Conservation (phyloP, 2,888 invertebrate species). For the Tribolium freemani region DNA sequence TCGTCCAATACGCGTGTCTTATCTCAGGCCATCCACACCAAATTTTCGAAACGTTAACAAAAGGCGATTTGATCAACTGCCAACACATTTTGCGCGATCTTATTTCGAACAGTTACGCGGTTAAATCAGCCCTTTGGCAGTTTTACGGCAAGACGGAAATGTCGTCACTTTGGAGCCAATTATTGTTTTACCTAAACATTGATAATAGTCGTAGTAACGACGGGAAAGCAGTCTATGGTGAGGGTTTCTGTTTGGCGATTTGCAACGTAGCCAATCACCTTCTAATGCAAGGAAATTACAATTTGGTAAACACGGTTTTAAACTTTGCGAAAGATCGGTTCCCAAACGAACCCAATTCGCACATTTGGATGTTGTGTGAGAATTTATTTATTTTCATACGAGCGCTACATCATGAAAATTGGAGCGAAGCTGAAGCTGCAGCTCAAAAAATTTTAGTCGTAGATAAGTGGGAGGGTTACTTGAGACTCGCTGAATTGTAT, state of each 20-base stretch:
- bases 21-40: constrained; percentile 76
- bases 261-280: constrained; percentile 76
- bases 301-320: constrained; percentile 72
- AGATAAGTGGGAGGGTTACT: constrained; percentile 77
- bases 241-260: constrained; percentile 79
- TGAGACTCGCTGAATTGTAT: constrained; percentile 72
- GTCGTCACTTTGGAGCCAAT: constrained; percentile 84
- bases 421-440: constrained; percentile 79
- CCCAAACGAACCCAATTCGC: constrained; percentile 74
- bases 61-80: constrained; percentile 89
- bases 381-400: constrained; percentile 69
- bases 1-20: constrained; percentile 82
- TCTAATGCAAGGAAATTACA: constrained; percentile 72
- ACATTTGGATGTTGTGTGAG: constrained; percentile 79
- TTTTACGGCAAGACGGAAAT: constrained; percentile 91
- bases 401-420: constrained; percentile 72
- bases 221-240: constrained; percentile 71
- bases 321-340: constrained; percentile 75
- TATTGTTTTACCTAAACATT: constrained; percentile 83
- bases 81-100: constrained; percentile 87
- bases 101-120: constrained; percentile 83
- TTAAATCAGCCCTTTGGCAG: constrained; percentile 89
- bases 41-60: constrained; percentile 82
- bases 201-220: constrained; percentile 68
- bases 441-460: constrained; percentile 78